Evolutionary conservation across 2,888 invertebrate genomes (phyloP).

Genomic region (Hoplodrina blanda): DNA sequence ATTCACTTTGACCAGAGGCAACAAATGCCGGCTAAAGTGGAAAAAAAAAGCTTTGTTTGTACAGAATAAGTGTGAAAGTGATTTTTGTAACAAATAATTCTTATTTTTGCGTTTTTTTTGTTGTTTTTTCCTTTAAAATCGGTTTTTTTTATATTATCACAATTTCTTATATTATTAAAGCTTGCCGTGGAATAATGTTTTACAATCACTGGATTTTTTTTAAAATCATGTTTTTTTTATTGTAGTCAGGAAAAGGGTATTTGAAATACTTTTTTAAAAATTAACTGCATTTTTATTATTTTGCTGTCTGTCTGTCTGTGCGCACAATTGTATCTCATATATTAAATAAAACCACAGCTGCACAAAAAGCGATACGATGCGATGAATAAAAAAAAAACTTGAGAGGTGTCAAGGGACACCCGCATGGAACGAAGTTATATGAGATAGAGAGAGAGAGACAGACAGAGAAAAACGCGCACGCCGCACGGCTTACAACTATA

Average conservation of each 20-base stretch:
- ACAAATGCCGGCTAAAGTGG: not conserved
- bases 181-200: constrained; percentile 30
- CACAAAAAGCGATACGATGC: not conserved
- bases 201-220: constrained; percentile 18
- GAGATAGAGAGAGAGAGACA: no score
- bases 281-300: constrained; percentile 30
- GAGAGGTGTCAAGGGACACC: no score
- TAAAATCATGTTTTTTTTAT: constrained; percentile 1
- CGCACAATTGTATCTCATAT: not conserved
- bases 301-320: constrained; percentile 33
- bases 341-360: not conserved
- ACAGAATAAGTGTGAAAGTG: not conserved
- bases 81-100: not conserved
- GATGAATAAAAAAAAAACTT: not conserved
- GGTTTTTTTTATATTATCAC: constrained; percentile 11
- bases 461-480: no score
- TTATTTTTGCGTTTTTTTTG: not conserved
- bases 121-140: constrained; percentile 26
- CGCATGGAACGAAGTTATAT: no score
- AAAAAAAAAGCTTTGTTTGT: not conserved
- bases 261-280: constrained; percentile 30
- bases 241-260: constrained; percentile 30
- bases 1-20: not conserved
- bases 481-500: no score
- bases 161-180: constrained; percentile 19